Evolutionary conservation across 2,888 invertebrate species (phyloP), one percentile per base, ranked within the genome.

Genomic region (Drosophila atripex): DNA sequence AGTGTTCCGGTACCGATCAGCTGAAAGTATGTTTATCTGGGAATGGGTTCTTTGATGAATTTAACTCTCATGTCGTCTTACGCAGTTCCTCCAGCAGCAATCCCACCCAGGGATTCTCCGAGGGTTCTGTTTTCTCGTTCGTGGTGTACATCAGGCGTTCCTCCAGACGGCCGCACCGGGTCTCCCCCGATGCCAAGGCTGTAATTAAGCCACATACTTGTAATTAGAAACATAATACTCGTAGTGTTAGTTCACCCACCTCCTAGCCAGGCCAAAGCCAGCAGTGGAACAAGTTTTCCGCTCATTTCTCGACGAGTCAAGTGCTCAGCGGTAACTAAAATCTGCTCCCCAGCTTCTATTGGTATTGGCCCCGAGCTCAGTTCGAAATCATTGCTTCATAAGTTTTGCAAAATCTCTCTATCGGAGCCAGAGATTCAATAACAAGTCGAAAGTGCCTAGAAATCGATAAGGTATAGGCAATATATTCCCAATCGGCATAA

Each of bases 31-130:
- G n/a, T 35, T 35, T 35, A 14, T 35, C 7, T n/a, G 0, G 0
- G 32, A 16, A 9, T 1, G 7, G 5, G 14, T 14, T 21, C n/a
- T 21, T 0, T 7, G 6, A 1, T 1, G 1, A 12, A 7, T 28
- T 8, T 7, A 1, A 6, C 3, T 14, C 8, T 18, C 5, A 23
- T 1, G 5, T 14, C 8, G 23, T 18, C 41, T 53, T 41, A 77
- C 73, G 59, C 16, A 3, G 35, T 0, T 53, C 41, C 5, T 68
- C 39, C 21, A 53, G 32, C 12, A 82, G 68, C 7, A 80, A 1
- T 0, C 85, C 83, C 5, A 83, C 52, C 83, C 85, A 83, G 4
- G 80, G 61, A 43, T 73, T 73, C 49, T 83, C 85, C 3, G 75
- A 43, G 3, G 85, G 85, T 9, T 65, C 70, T 18, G 85, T 68